phyloP scores from a whole-genome alignment of 2,888 invertebrate species.

The Chymomyza fuscimana region DNA sequence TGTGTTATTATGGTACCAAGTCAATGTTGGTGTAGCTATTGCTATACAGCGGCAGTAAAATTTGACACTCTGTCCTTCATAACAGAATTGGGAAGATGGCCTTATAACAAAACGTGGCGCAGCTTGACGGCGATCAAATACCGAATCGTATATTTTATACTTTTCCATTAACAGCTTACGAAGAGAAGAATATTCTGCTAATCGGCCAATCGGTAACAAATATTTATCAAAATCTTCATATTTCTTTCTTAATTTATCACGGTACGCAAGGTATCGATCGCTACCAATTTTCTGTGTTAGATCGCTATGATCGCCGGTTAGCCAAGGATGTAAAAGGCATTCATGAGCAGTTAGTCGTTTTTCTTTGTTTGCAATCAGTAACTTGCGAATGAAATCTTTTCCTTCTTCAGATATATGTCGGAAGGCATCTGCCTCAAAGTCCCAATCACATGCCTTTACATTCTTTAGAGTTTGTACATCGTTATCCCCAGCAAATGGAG shows the following conservation, averaged over 20 bases:
- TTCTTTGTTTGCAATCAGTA: conserved; percentile 96
- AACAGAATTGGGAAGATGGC: conserved; percentile 96
- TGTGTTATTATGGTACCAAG: conserved; percentile 96
- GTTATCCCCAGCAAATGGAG: conserved; percentile 99
- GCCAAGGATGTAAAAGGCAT: conserved; percentile 96
- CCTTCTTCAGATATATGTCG: conserved; percentile 96
- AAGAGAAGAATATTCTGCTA: conserved; percentile 98
- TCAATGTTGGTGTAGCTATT: conserved; percentile 94
- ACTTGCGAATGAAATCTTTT: conserved; percentile 97
- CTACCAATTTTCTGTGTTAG: conserved; percentile 90
- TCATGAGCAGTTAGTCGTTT: conserved; percentile 99
- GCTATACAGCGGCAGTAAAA: conserved; percentile 98
- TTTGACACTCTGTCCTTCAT: conserved; percentile 98
- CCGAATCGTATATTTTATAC: conserved; percentile 97
- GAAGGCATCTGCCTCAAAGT: conserved; percentile 98
- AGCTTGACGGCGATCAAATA: conserved; percentile 98
- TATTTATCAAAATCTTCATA: conserved; percentile 91
- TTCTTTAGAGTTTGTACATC: conserved; percentile 99
- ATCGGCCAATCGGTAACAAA: conserved; percentile 95
- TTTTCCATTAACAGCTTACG: conserved; percentile 97
- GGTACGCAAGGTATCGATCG: conserved; percentile 90
- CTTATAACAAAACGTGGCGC: conserved; percentile 98
- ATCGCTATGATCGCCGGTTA: conserved; percentile 91
- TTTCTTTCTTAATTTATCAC: conserved; percentile 91
- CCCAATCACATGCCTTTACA: conserved; percentile 99